Evolutionary conservation across 2,113 vertebrate genomes (phyloP), one percentile per base, ranked within the genome.

Genomic region (Bombycilla garrulus): DNA sequence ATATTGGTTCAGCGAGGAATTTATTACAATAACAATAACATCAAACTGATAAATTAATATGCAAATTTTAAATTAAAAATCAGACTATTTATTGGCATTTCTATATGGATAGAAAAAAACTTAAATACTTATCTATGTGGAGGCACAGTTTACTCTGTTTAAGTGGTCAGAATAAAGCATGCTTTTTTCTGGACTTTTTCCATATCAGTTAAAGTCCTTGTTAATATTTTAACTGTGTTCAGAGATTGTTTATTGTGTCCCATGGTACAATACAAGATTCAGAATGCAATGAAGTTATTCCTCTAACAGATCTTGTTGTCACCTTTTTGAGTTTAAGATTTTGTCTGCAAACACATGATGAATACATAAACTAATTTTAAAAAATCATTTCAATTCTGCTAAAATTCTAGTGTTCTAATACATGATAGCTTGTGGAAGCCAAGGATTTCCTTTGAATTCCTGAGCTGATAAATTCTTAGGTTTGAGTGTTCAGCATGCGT

Each of bases 11-110:
- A 86, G 4, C 2, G 36, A 69, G 10, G 3, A 38, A 47, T 45
- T 14, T 12, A 4, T 16, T 56, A 40, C 9, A 1, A 0, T 29
- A 33, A 15, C n/a, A 36, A 24, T 15, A 64, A 38, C 22, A n/a
- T n/a, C 26, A 28, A 79, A 31, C 13, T 54, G 6, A 57, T 36
- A 69, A 65, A 31, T 38, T 23, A 42, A 42, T 40, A 6, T 24
- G 10, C 0, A 44, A 62, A 47, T 38, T 62, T 48, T 28, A 44
- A 23, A 72, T 50, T 67, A 53, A 20, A 56, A 60, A 21, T n/a
- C 35, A 54, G 8, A 67, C 31, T 40, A 7, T 36, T 50, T 40
- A 44, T 60, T 36, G 50, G 7, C 5, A n/a, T 47, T 80, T 11
- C 38, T 38, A 38, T 38, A 38, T 16, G 12, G 4, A 45, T 58